Evolutionary conservation across 2,797 vertebrate species (phyloP).

Genomic region (Perodicticus potto): DNA sequence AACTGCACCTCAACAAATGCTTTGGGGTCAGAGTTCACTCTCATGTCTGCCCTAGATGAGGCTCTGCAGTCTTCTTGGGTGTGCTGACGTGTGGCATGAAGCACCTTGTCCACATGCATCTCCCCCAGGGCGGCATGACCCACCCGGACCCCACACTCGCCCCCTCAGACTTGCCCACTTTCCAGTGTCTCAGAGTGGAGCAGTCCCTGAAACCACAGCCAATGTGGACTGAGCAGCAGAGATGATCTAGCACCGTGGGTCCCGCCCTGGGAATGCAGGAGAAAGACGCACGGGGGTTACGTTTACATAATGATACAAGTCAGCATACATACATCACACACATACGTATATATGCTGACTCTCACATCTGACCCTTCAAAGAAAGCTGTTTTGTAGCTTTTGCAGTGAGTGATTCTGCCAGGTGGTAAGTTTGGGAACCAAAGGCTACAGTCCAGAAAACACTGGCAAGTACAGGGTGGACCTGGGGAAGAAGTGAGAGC

Average conservation of each 20-base stretch:
- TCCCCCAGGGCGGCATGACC: not conserved
- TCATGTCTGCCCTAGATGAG: not conserved
- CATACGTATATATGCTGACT: not conserved
- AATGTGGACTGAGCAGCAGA: not conserved
- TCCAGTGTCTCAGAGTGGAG: not conserved
- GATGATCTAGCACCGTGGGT: not conserved
- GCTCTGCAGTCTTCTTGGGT: not conserved
- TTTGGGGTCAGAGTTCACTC: not conserved
- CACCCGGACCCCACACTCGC: not conserved
- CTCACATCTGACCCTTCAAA: not conserved
- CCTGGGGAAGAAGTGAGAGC: too few species aligned
- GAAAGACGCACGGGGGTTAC: not conserved
- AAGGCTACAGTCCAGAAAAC: not conserved
- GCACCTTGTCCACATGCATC: not conserved
- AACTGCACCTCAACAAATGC: not conserved
- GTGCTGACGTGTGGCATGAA: not conserved
- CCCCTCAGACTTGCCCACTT: not conserved
- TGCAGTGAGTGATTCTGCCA: not conserved
- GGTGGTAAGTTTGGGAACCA: not conserved
- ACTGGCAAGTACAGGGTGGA: not conserved
- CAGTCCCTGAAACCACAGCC: not conserved
- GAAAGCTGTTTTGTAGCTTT: not conserved
- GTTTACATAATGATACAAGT: not conserved
- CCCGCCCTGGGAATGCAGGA: not conserved
- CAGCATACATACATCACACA: accelerated